Conservation (phyloP, 2,113 vertebrate genomes). For the Platichthys stellatus region DNA sequence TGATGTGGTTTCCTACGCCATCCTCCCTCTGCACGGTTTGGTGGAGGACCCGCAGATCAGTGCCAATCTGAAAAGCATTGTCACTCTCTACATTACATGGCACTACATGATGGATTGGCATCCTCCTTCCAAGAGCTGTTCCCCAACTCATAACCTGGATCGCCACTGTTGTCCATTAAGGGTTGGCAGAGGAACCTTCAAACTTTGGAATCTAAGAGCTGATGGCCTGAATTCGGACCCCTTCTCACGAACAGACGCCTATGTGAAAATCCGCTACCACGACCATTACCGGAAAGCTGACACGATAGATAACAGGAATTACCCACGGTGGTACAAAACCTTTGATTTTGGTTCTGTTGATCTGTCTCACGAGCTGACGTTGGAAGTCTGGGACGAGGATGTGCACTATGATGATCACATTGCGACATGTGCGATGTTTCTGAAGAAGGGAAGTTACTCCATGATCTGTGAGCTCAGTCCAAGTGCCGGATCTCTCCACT, state of each 20-base stretch:
- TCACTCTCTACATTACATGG: slow-evolving; percentile 72
- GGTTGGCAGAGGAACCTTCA: slow-evolving; percentile 66
- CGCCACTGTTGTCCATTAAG: slow-evolving; percentile 81
- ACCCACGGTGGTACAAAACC: slow-evolving; percentile 79
- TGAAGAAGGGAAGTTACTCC: slow-evolving; percentile 75
- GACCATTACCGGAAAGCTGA: slow-evolving; percentile 71
- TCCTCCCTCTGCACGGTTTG: slow-evolving; percentile 81
- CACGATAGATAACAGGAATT: slow-evolving; percentile 74
- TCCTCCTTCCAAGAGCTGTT: slow-evolving; percentile 63
- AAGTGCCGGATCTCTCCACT: slow-evolving; percentile 75
- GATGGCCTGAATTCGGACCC: slow-evolving; percentile 75
- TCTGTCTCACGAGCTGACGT: slow-evolving; percentile 72
- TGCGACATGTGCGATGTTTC: slow-evolving; percentile 73
- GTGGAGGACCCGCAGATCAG: slow-evolving; percentile 73
- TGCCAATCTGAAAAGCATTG: slow-evolving; percentile 64
- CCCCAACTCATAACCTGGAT: slow-evolving; percentile 76
- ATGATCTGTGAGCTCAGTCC: slow-evolving; percentile 77
- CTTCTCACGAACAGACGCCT: slow-evolving; percentile 80
- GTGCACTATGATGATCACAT: slow-evolving; percentile 77
- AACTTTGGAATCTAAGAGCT: too few species aligned
- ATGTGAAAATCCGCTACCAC: slow-evolving; percentile 81
- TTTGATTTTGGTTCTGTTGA: slow-evolving; percentile 79
- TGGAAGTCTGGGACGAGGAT: slow-evolving; percentile 85
- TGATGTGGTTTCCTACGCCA: slow-evolving; percentile 79
- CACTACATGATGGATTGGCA: too few species aligned